These are phyloP conservation scores for Acheta domesticus DNA, from an alignment of 2,888 invertebrate genomes.

Conservation along the genomic window DNA sequence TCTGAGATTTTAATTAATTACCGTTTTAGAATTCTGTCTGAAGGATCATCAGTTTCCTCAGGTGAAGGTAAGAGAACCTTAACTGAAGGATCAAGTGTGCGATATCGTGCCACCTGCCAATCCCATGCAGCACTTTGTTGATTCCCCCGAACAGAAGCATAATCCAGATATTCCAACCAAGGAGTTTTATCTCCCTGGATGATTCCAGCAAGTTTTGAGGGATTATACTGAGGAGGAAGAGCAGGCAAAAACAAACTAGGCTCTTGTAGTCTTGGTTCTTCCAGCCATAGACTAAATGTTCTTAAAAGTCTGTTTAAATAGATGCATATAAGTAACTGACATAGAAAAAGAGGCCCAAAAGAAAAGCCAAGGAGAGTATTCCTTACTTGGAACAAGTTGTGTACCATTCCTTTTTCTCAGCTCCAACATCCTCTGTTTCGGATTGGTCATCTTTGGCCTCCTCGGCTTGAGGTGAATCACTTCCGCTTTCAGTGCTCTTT, in stretches of 20 bases:
- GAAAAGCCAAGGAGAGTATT: neutral
- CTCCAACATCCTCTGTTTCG: constrained; percentile 23
- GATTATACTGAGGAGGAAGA: constrained; percentile 70
- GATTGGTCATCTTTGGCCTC: constrained; percentile 31
- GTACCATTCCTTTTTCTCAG: constrained; percentile 42
- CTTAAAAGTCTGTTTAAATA: constrained; percentile 53
- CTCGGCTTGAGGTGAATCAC: constrained; percentile 42
- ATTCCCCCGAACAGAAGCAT: constrained; percentile 54
- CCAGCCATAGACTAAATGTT: constrained; percentile 70
- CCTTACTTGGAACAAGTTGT: constrained; percentile 46
- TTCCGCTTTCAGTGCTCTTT: constrained; percentile 45
- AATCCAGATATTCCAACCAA: constrained; percentile 67
- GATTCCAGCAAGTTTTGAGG: constrained; percentile 59
- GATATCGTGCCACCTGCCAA: constrained; percentile 56
- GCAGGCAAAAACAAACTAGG: constrained; percentile 62
- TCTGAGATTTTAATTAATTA: constrained; percentile 25
- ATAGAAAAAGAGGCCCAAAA: constrained; percentile 20
- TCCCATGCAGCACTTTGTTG: constrained; percentile 53
- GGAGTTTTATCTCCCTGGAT: constrained; percentile 59
- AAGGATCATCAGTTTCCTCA: constrained; percentile 50
- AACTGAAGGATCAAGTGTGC: constrained; percentile 40
- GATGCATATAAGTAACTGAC: neutral
- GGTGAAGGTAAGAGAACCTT: constrained; percentile 25
- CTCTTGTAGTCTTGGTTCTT: constrained; percentile 71
- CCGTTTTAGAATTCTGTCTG: constrained; percentile 53